Percentiles rank a stretch among this genome's conserved stretches.
phyloP scores from a whole-genome alignment of 2,797 vertebrate genomes.

The Ibycter americanus region DNA sequence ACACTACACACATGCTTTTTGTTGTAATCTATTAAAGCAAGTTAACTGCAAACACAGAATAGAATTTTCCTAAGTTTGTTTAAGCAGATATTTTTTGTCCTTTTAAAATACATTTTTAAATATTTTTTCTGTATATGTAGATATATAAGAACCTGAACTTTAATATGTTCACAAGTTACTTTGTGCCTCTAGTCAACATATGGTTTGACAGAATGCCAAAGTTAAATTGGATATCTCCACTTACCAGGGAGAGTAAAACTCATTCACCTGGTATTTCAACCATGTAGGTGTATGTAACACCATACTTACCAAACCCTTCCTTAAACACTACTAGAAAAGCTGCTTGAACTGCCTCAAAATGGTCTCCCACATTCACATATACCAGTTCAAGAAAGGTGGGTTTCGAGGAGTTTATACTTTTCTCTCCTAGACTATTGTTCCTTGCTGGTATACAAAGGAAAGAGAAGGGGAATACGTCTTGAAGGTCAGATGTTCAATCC shows the following conservation, averaged over 20 bases:
- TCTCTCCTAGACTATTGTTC: neutral
- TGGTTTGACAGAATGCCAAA: neutral
- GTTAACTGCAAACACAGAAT: neutral
- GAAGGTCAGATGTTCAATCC: neutral
- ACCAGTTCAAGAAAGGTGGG: neutral
- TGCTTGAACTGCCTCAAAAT: neutral
- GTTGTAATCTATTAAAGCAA: neutral
- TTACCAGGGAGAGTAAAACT: neutral
- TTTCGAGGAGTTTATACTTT: neutral
- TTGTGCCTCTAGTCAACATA: neutral
- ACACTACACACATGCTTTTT: neutral
- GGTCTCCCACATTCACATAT: neutral
- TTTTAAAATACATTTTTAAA: neutral
- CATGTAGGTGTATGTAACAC: neutral
- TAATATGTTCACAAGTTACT: neutral
- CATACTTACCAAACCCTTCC: neutral
- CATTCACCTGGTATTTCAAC: neutral
- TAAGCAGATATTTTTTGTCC: neutral
- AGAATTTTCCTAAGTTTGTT: neutral
- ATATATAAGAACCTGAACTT: neutral
- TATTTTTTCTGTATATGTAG: neutral
- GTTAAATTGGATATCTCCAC: neutral
- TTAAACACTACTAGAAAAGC: neutral
- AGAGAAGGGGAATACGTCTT: neutral
- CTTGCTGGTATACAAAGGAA: neutral